Evolutionary conservation across 2,113 vertebrate genomes (phyloP).

Genomic region (Cochlearius cochlearius): DNA sequence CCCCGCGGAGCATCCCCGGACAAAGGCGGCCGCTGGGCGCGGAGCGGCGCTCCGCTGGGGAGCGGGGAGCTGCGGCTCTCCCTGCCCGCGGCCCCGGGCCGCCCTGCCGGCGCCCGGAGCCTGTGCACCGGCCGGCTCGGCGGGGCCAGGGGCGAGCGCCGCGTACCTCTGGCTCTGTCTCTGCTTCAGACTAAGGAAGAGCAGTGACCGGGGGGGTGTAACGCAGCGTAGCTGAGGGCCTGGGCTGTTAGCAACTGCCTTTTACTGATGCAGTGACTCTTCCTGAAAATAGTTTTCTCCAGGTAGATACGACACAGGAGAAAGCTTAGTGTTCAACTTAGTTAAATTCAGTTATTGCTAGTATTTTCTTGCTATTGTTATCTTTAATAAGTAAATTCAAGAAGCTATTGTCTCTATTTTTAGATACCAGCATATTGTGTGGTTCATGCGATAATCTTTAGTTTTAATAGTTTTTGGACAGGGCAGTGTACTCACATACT

Average conservation of each 20-base stretch:
- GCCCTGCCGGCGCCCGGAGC: accelerated
- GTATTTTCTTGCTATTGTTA: accelerated
- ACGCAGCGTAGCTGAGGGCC: accelerated
- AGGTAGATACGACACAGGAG: not conserved
- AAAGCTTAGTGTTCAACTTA: not conserved
- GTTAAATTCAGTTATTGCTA: not conserved
- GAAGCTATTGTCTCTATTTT: not conserved
- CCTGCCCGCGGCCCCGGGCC: not conserved
- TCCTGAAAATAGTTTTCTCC: not conserved
- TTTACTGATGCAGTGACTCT: not conserved
- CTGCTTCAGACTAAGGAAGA: not conserved
- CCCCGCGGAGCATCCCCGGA: not conserved
- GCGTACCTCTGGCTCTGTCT: accelerated
- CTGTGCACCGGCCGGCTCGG: not conserved
- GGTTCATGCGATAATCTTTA: not conserved
- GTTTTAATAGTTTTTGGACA: not conserved
- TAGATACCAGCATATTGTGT: accelerated
- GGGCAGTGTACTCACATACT: accelerated
- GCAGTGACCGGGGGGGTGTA: too few relatives aligned
- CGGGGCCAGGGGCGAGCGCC: accelerated
- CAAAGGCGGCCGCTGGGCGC: not conserved
- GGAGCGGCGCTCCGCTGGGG: not conserved
- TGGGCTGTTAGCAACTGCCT: not conserved
- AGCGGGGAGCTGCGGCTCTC: not conserved
- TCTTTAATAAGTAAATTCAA: not conserved